phyloP scores from a whole-genome alignment of 2,888 invertebrate species.

The Drosophila birchii region DNA sequence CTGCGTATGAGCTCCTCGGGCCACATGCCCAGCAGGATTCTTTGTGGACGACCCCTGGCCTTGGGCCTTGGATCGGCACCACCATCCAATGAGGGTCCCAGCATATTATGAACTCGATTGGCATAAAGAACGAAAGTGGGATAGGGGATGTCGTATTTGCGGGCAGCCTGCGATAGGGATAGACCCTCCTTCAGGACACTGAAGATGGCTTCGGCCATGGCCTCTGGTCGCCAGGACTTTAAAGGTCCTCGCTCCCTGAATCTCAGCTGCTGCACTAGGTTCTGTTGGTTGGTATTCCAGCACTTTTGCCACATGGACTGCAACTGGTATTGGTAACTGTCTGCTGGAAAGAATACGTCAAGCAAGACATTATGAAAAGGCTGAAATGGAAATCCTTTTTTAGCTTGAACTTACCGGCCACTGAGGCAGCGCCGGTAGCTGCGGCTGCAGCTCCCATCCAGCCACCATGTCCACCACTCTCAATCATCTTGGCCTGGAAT shows the following conservation, averaged over 20 bases:
- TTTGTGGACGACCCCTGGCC: slow-evolving; percentile 95
- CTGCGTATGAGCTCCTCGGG: slow-evolving; percentile 97
- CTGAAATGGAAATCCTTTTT: slow-evolving; percentile 3
- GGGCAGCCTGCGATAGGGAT: slow-evolving; percentile 94
- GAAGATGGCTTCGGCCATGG: slow-evolving; percentile 97
- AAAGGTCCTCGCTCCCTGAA: slow-evolving; percentile 96
- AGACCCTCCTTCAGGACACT: slow-evolving; percentile 95
- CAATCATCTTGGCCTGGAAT: slow-evolving; percentile 83
- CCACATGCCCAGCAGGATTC: slow-evolving; percentile 96
- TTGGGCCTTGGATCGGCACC: slow-evolving; percentile 96
- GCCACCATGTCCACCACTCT: slow-evolving; percentile 82
- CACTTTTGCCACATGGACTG: slow-evolving; percentile 98
- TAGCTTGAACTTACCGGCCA: slow-evolving; percentile 81
- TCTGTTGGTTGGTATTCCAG: slow-evolving; percentile 96
- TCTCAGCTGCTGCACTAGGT: slow-evolving; percentile 93
- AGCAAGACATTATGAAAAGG: slow-evolving; percentile 32
- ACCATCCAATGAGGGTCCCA: slow-evolving; percentile 95
- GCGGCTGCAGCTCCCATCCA: slow-evolving; percentile 84
- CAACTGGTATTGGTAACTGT: slow-evolving; percentile 97
- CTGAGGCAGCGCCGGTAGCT: slow-evolving; percentile 82
- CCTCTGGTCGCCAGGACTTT: slow-evolving; percentile 97
- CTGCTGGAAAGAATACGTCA: slow-evolving; percentile 85
- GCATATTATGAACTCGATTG: slow-evolving; percentile 96
- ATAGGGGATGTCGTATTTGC: slow-evolving; percentile 97
- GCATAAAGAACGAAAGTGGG: slow-evolving; percentile 97